These are phyloP conservation scores for Contarinia nasturtii DNA, from an alignment of 1,140 invertebrate genomes.

Conservation along the genomic window DNA sequence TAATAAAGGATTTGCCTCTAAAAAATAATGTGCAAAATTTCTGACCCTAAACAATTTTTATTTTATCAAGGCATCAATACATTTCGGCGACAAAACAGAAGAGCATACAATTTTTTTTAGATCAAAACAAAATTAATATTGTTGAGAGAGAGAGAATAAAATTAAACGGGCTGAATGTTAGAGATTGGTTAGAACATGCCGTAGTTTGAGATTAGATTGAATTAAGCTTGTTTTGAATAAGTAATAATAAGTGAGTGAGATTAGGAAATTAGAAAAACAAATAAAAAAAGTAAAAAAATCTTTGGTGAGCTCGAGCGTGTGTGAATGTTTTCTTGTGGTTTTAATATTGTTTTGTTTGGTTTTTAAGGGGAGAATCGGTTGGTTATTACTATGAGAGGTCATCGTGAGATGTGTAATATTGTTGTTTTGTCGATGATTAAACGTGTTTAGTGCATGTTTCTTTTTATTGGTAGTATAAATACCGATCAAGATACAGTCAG, in stretches of 20 bases:
- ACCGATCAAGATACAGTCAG: too few species aligned
- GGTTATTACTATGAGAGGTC: background rate
- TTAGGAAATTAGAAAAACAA: background rate
- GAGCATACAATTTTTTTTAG: too few species aligned
- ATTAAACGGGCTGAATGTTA: background rate
- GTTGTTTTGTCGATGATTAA: background rate
- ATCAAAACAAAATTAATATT: too few species aligned
- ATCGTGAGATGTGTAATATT: background rate
- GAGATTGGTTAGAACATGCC: background rate
- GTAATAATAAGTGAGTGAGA: background rate
- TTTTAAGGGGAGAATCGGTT: background rate
- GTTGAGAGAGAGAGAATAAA: background rate
- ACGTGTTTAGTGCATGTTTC: background rate
- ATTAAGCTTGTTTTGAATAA: background rate
- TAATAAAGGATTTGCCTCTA: background rate
- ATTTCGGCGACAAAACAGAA: too few species aligned
- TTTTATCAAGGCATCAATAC: background rate
- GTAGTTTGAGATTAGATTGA: background rate
- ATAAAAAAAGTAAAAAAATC: background rate
- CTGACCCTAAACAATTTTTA: background rate
- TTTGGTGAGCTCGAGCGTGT: slow-evolving; percentile 24
- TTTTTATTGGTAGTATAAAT: too few species aligned
- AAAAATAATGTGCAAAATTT: background rate
- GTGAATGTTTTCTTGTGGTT: slow-evolving; percentile 20
- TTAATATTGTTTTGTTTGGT: background rate